These are phyloP conservation scores for Junonia oenone DNA, from an alignment of 2,888 invertebrate genomes.

Conservation along the genomic window DNA sequence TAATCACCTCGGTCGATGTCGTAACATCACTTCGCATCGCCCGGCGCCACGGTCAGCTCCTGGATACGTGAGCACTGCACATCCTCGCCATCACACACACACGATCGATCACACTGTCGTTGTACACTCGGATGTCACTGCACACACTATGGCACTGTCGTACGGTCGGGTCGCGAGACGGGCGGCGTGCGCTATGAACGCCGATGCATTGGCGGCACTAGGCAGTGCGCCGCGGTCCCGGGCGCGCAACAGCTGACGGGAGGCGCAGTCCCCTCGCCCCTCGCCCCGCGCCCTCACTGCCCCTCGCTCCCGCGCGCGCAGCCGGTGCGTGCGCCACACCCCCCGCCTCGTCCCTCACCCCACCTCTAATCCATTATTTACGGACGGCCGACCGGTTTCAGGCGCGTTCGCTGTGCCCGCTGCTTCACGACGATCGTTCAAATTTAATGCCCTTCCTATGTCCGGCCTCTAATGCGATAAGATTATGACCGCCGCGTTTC, in stretches of 20 bases:
- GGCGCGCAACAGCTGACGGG: conserved; percentile 79
- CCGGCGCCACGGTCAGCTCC: conserved; percentile 69
- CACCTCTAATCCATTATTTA: conserved; percentile 78
- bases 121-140: conserved; percentile 39
- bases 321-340: conserved; percentile 65
- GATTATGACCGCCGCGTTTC: conserved; percentile 57
- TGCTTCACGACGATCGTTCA: conserved; percentile 70
- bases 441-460: conserved; percentile 78
- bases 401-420: conserved; percentile 69
- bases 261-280: conserved; percentile 63
- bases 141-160: conserved; percentile 56
- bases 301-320: conserved; percentile 49
- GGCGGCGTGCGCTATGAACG: conserved; percentile 66
- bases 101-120: conserved; percentile 41
- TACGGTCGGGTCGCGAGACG: conserved; percentile 42
- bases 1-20: conserved; percentile 78
- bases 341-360: conserved; percentile 56
- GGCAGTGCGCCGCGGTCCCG: conserved; percentile 62
- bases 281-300: conserved; percentile 35
- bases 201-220: conserved; percentile 68
- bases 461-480: conserved; percentile 75
- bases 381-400: conserved; percentile 77
- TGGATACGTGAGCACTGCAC: conserved; percentile 51
- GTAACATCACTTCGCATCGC: conserved; percentile 75
- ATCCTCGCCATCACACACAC: conserved; percentile 64